These are phyloP conservation scores for Operophtera brumata DNA, from an alignment of 2,888 invertebrate genomes.

Conservation along the genomic window DNA sequence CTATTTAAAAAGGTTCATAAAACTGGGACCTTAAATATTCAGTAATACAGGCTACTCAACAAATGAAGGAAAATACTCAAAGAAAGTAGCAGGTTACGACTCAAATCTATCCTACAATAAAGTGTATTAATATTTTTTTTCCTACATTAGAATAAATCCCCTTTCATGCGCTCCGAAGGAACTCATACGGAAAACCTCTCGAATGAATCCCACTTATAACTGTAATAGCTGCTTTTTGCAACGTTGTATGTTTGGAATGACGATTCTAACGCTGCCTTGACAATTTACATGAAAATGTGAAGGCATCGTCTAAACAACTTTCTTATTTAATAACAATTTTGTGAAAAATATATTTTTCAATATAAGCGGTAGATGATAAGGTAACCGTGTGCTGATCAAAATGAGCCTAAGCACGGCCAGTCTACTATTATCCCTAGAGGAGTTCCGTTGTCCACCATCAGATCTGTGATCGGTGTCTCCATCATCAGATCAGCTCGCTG, in stretches of 20 bases:
- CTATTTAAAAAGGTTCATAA: background rate
- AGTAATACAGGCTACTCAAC: background rate
- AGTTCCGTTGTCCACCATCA: too few species aligned
- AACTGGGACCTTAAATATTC: too few species aligned
- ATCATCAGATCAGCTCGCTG: too few species aligned
- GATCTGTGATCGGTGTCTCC: too few species aligned
- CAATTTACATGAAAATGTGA: background rate
- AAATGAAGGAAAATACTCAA: background rate
- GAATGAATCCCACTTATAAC: slow-evolving; percentile 35
- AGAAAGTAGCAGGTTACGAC: background rate
- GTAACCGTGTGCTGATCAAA: too few species aligned
- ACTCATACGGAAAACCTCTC: slow-evolving; percentile 39
- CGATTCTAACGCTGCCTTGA: background rate
- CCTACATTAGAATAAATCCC: slow-evolving; percentile 36
- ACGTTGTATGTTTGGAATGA: background rate
- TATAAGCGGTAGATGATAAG: too few species aligned
- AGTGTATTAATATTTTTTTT: slow-evolving; percentile 13
- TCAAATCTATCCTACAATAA: slow-evolving; percentile 1
- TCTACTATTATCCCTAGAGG: too few species aligned
- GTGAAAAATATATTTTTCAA: too few species aligned
- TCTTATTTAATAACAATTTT: too few species aligned
- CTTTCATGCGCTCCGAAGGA: slow-evolving; percentile 39
- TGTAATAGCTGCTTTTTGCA: background rate
- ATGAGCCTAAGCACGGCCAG: too few species aligned
- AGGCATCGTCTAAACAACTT: too few species aligned